Evolutionary conservation across 2,113 vertebrate genomes (phyloP).

Genomic region (Prochilodus magdalenae): DNA sequence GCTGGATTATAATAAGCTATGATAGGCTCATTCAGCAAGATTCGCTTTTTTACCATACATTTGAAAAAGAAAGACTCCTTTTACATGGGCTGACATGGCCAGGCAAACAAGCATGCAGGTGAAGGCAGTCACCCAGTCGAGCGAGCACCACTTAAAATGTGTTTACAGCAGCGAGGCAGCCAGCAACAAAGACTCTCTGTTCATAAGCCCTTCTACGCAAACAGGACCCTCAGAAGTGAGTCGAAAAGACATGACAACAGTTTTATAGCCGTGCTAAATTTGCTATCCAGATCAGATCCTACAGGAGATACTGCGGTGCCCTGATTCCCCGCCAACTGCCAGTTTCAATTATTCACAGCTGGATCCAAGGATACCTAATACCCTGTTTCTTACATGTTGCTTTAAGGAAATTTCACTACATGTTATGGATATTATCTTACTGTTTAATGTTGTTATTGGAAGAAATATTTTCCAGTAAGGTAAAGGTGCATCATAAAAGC

Average conservation of each 20-base stretch:
- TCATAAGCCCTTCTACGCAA: constrained; percentile 51
- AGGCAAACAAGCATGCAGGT: constrained; percentile 42
- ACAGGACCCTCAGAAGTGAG: constrained; percentile 53
- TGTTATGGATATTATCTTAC: background rate
- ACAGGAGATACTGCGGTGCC: constrained; percentile 38
- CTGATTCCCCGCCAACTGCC: background rate
- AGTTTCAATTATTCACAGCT: constrained; percentile 10
- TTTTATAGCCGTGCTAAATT: constrained; percentile 70
- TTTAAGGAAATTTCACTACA: background rate
- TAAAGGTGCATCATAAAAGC: background rate
- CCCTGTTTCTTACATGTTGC: background rate
- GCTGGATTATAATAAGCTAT: too few relatives aligned
- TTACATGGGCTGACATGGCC: background rate
- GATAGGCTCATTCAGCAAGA: background rate
- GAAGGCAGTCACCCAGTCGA: constrained; percentile 52
- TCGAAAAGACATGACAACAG: constrained; percentile 67
- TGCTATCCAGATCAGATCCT: constrained; percentile 69
- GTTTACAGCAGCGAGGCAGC: constrained; percentile 60
- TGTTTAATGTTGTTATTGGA: background rate
- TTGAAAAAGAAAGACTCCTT: background rate
- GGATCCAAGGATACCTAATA: background rate
- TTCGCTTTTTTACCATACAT: background rate
- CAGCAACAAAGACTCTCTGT: constrained; percentile 60
- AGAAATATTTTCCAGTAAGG: background rate
- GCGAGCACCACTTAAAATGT: constrained; percentile 58